These are phyloP conservation scores for Lucilia cuprina DNA, from an alignment of 1,140 invertebrate species.

Conservation along the genomic window DNA sequence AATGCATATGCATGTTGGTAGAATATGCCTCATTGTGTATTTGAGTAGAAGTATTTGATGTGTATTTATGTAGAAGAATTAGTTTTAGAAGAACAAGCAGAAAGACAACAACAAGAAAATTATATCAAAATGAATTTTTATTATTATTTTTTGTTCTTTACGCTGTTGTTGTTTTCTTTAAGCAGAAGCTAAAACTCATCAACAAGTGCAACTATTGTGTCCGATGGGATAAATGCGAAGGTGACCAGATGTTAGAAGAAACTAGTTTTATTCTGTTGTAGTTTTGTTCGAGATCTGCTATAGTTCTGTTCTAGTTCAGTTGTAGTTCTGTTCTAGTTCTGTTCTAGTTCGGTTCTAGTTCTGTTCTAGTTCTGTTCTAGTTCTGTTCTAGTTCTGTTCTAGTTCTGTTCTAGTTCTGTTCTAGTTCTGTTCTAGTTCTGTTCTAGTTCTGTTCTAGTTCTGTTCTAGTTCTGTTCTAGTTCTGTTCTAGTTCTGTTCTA, in stretches of 20 bases:
- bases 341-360: too few relatives aligned
- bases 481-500: too few relatives aligned
- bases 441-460: too few relatives aligned
- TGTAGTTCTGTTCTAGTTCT: too few relatives aligned
- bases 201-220: slow-evolving; percentile 5
- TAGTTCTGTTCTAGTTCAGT: too few relatives aligned
- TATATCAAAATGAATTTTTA: slow-evolving; percentile 13
- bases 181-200: slow-evolving; percentile 14
- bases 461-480: too few relatives aligned
- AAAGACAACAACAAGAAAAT: background rate
- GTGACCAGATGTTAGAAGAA: background rate
- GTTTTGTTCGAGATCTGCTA: too few relatives aligned
- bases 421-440: too few relatives aligned
- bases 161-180: background rate
- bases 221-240: background rate
- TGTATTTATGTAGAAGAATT: background rate
- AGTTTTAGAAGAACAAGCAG: background rate
- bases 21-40: background rate
- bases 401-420: too few relatives aligned
- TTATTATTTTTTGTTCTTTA: background rate
- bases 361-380: too few relatives aligned
- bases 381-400: too few relatives aligned
- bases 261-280: too few relatives aligned
- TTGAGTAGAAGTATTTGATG: background rate
- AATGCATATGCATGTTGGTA: background rate